Evolutionary conservation across 1,140 invertebrate genomes (phyloP), one percentile per base, ranked within the genome.

Genomic region (Drosophila trapezifrons): DNA sequence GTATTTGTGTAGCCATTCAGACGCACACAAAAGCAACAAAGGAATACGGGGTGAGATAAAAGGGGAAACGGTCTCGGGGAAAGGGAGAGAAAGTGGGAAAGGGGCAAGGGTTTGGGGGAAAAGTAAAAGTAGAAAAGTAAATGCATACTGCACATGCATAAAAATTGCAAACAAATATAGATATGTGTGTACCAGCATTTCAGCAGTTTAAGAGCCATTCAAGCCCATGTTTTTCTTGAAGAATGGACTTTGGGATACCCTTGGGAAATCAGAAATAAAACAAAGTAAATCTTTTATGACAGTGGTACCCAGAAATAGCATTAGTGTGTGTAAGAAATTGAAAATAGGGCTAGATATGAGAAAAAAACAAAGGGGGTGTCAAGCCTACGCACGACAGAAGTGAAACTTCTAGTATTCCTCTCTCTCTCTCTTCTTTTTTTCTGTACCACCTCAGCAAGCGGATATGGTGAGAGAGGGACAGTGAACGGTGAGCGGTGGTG

Each of bases 1-100:
- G 70, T 87, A 87, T 85, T 85, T 85, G 83, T 87, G 83, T 64
- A 85, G 83, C 83, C 82, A 85, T 85, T 85, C 79, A 85, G 83
- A 77, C 62, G 69, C 65, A 65, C 60, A 82, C 78, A 85, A 66
- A 76, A 74, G 70, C 49, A 64, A 60, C 77, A 63, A 66, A 57
- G 46, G 38, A 40, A 65, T 40, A 29, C 59, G 62, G 32, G 32
- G 37, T 40, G 29, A 66, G 62, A 66, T 45, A 18, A 35, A 6
- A 49, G 20, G 58, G 43, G 18, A 12, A 56, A 9, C 15, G 18
- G 18, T 25, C 18, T 51, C 29, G 3, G n/a, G 15, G 32, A 27
- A 7, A n/a, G 42, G 17, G 10, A 18, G 29, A 32, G 29, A 51
- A 40, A 46, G 45, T 6, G 17, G 46, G n/a, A 9, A 17, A 35